Evolutionary conservation across 2,797 vertebrate genomes (phyloP), one percentile per base, ranked within the genome.

Genomic region (Diplodus sargus): DNA sequence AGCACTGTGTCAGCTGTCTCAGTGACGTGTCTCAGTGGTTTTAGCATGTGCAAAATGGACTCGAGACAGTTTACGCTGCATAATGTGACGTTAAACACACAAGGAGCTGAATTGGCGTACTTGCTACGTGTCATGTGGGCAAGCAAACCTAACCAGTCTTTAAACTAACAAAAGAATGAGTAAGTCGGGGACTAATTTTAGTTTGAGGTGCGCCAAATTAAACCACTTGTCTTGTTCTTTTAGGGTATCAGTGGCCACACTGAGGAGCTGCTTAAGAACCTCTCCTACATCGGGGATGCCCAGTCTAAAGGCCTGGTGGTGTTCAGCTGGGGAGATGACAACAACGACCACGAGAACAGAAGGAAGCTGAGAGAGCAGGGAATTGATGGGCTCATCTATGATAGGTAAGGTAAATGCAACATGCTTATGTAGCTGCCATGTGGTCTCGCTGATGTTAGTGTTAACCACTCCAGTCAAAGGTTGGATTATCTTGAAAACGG

Each of bases 281-380:
- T 97, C 0, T 86, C 88, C 0, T 95, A 93, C 82, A 94, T 99
- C 52, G 78, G 88, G 20, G 95, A 97, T 17, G 97, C 97, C 61
- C 96, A 96, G 89, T 94, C 96, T 10, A 98, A 97, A 92, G 97
- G 97, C 65, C 93, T 99, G 64, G 97, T 99, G 77, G 95, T 99
- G 60, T 99, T 99, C 92, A 96, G 97, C 63, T 99, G 98, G 98
- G 98, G 98, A 0, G 97, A 99, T 3, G 96, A 99, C 75, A 97
- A 97, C 91, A 99, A 99, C 18, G 95, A 98, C 60, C 96, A 97
- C 0, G 95, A 97, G 30, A 99, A 93, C 92, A 94, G 98, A 75
- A 96, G 82, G 84, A 96, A 90, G 78, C 87, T 99, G 91, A 96
- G 94, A 83, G 96, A 97, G 79, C 95, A 96, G 76, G 97, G 98